These are phyloP conservation scores for Herpetotheres cachinnans DNA, from an alignment of 2,113 vertebrate species.

Conservation along the genomic window DNA sequence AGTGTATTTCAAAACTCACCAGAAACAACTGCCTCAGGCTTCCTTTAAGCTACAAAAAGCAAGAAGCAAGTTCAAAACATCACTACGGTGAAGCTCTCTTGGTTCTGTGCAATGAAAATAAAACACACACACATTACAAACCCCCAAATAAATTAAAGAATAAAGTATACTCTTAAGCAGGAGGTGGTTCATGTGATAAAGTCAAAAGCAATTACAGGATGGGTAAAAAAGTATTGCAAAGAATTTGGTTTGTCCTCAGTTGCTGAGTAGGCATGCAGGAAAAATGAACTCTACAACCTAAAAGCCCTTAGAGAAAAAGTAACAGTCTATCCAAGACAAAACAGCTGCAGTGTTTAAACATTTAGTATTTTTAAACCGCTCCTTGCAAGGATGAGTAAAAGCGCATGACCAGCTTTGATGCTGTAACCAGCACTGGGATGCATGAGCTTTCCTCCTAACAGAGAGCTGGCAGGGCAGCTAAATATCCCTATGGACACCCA, in stretches of 20 bases:
- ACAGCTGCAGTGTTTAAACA: not conserved
- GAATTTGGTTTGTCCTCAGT: not conserved
- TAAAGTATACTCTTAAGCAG: not conserved
- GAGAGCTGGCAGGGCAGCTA: not conserved
- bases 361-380: not conserved
- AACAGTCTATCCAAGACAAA: not conserved
- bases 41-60: not conserved
- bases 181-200: not conserved
- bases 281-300: not conserved
- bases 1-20: not conserved
- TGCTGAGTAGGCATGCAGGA: not conserved
- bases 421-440: not conserved
- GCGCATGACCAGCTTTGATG: not conserved
- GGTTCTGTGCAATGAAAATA: not conserved
- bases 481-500: not conserved
- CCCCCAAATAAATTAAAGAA: not conserved
- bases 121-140: not conserved
- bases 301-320: not conserved
- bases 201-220: not conserved
- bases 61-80: not conserved
- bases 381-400: not conserved
- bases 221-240: not conserved
- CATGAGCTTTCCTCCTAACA: not conserved
- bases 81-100: not conserved
- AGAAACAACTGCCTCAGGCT: not conserved